Conservation (phyloP, 2,797 vertebrate genomes). For the Leucoraja ocellata region DNA sequence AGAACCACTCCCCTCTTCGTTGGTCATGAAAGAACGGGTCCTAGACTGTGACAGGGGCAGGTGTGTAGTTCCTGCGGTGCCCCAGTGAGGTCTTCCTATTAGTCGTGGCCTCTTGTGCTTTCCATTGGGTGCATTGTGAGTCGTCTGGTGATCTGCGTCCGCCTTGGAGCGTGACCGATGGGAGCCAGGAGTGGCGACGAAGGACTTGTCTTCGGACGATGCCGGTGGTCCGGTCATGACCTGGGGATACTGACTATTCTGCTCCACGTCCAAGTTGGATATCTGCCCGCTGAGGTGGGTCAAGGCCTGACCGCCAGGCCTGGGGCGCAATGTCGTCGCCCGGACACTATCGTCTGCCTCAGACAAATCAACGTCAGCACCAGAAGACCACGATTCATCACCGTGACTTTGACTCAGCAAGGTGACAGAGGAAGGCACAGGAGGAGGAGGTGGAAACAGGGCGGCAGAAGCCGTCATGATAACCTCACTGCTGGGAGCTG, state of each 20-base stretch:
- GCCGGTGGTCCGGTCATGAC: slow-evolving; percentile 60
- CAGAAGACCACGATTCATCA: slow-evolving; percentile 55
- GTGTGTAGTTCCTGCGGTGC: slow-evolving; percentile 44
- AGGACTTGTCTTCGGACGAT: slow-evolving; percentile 51
- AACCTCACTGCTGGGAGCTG: slow-evolving; percentile 51
- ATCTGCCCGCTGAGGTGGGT: slow-evolving; percentile 61
- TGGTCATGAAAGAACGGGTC: slow-evolving; percentile 64
- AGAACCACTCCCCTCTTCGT: slow-evolving; percentile 84
- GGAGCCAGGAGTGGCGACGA: slow-evolving; percentile 45
- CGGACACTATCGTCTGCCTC: slow-evolving; percentile 77
- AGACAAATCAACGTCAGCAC: slow-evolving; percentile 60
- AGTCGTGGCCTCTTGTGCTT: slow-evolving; percentile 56
- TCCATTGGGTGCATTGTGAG: slow-evolving; percentile 44
- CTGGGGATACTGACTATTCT: slow-evolving; percentile 52
- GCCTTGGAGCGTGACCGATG: slow-evolving; percentile 42
- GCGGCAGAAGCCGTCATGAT: slow-evolving; percentile 49
- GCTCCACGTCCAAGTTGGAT: slow-evolving; percentile 53
- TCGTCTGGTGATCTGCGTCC: slow-evolving; percentile 48
- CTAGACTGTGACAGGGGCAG: slow-evolving; percentile 45
- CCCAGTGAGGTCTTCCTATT: slow-evolving; percentile 59
- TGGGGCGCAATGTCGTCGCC: slow-evolving; percentile 54
- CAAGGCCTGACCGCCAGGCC: slow-evolving; percentile 65
- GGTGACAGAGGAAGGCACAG: slow-evolving; percentile 54
- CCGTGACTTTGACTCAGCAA: slow-evolving; percentile 53
- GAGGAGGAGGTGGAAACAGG: slow-evolving; percentile 53